These are phyloP conservation scores for Nemapogon koenigi DNA, from an alignment of 2,888 invertebrate species.

Conservation along the genomic window DNA sequence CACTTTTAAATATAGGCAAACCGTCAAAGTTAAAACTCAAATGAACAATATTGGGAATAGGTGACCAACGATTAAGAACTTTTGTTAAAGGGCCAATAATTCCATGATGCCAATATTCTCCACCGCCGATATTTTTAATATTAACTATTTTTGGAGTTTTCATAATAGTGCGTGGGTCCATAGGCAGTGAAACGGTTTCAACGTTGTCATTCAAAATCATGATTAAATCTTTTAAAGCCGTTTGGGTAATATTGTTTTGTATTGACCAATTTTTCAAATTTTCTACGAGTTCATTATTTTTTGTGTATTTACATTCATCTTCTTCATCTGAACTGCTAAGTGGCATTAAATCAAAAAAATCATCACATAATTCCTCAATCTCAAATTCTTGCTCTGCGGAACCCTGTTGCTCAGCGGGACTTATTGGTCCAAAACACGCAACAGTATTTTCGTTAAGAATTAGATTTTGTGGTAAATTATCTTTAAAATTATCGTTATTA, in stretches of 20 bases:
- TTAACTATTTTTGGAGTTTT: neutral
- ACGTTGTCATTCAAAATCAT: constrained; percentile 1
- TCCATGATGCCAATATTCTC: constrained; percentile 13
- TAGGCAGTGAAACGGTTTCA: constrained; percentile 1
- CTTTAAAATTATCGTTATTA: too few relatives aligned
- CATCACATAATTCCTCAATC: neutral
- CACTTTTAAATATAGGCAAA: constrained; percentile 12
- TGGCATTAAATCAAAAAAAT: neutral
- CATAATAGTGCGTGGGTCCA: constrained; percentile 4
- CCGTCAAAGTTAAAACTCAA: constrained; percentile 9
- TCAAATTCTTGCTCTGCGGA: neutral
- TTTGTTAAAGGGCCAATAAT: neutral
- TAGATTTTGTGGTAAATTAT: too few relatives aligned
- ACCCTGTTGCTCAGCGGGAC: too few relatives aligned
- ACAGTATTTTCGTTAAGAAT: too few relatives aligned
- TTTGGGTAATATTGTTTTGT: constrained; percentile 8
- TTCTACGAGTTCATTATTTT: neutral
- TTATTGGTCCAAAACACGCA: too few relatives aligned
- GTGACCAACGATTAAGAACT: neutral
- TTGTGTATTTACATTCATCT: neutral
- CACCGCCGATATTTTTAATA: constrained; percentile 5
- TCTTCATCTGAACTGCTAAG: neutral
- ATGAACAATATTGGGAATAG: neutral
- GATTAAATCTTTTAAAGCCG: constrained; percentile 9
- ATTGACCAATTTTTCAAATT: constrained; percentile 10